Conservation (phyloP, 2,113 vertebrate species). For the Corydoras maculifer region DNA sequence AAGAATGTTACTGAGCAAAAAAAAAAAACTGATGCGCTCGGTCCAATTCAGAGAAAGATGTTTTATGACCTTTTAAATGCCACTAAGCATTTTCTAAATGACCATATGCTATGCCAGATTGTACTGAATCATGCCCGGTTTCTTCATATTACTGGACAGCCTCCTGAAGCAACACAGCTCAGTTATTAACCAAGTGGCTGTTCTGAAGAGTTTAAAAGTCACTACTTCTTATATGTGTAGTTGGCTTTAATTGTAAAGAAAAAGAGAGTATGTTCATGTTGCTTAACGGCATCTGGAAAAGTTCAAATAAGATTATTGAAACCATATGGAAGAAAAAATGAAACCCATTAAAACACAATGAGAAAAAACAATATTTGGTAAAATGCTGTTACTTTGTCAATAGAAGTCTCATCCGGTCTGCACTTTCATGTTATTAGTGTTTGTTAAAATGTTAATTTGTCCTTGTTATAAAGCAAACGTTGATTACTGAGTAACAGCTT, state of each 20-base stretch:
- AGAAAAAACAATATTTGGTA: too few species aligned
- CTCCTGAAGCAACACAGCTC: neutral
- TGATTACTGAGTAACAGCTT: too few species aligned
- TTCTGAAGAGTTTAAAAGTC: constrained; percentile 55
- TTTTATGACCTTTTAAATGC: constrained; percentile 16
- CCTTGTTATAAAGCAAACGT: too few species aligned
- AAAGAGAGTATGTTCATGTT: constrained; percentile 35
- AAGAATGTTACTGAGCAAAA: neutral
- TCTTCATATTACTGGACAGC: constrained; percentile 34
- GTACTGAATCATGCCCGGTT: neutral
- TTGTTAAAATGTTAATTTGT: too few species aligned
- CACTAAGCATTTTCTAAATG: constrained; percentile 2
- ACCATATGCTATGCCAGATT: constrained; percentile 3
- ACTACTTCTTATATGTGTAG: constrained; percentile 56
- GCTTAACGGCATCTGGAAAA: constrained; percentile 54
- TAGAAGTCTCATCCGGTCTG: too few species aligned
- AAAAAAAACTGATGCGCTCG: neutral
- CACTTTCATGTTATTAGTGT: too few species aligned
- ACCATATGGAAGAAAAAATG: constrained; percentile 30
- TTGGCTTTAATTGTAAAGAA: constrained; percentile 48
- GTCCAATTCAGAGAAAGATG: neutral
- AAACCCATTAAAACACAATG: too few species aligned
- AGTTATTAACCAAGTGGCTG: constrained; percentile 21
- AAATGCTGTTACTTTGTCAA: too few species aligned
- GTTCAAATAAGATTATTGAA: constrained; percentile 48